phyloP scores from a whole-genome alignment of 2,888 invertebrate species.

The Pherbina coryleti region DNA sequence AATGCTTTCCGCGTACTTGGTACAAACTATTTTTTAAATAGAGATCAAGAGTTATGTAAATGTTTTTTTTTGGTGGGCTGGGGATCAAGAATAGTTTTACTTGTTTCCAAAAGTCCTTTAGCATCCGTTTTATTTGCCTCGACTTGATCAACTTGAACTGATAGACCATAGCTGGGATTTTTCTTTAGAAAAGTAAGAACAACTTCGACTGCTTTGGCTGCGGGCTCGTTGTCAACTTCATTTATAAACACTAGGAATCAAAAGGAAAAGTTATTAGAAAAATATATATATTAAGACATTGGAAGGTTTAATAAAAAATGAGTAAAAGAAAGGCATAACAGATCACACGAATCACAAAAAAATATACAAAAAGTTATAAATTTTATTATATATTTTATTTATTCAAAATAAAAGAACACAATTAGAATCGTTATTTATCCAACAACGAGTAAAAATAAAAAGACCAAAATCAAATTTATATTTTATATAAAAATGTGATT shows the following conservation, averaged over 20 bases:
- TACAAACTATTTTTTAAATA: constrained; percentile 74
- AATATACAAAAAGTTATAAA: too few relatives aligned
- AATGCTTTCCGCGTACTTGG: constrained; percentile 77
- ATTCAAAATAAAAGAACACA: too few relatives aligned
- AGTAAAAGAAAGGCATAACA: too few relatives aligned
- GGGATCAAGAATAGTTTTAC: constrained; percentile 69
- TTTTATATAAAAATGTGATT: too few relatives aligned
- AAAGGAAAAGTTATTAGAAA: constrained; percentile 32
- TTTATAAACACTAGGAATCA: constrained; percentile 76
- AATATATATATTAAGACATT: too few relatives aligned
- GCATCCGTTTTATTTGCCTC: constrained; percentile 81
- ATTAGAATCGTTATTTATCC: too few relatives aligned
- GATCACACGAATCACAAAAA: too few relatives aligned
- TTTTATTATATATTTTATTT: too few relatives aligned
- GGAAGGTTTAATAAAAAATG: too few relatives aligned
- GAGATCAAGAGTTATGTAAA: background rate
- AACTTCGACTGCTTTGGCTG: constrained; percentile 79
- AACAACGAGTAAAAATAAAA: too few relatives aligned
- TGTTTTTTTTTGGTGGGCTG: background rate
- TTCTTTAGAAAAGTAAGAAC: constrained; percentile 79
- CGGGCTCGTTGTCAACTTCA: constrained; percentile 80
- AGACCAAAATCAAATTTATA: too few relatives aligned
- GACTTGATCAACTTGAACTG: constrained; percentile 72
- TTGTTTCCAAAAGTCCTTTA: constrained; percentile 77
- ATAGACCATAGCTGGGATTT: constrained; percentile 77